Evolutionary conservation across 2,797 vertebrate species (phyloP), one percentile per base, ranked within the genome.

Genomic region (Clarias fuscus): DNA sequence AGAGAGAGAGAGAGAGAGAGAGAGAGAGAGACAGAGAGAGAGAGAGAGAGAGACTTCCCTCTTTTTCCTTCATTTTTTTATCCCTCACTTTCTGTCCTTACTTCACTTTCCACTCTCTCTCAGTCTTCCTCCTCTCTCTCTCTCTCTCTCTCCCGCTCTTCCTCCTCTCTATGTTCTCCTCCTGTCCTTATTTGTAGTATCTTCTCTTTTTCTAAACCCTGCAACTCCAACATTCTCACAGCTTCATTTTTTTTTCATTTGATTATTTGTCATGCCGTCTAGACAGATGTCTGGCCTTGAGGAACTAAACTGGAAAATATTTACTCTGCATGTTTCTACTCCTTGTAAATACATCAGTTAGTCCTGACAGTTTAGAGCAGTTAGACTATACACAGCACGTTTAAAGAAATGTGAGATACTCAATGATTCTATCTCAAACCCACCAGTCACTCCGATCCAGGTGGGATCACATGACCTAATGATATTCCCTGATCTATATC

Each of bases 261-360:
- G 56, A 80, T 81, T 86, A 72, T 72, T 86, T 65, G 43, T 77
- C 78, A 62, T 5, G 5, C 67, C 37, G 72, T 84, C 62, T 71
- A 78, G 67, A 85, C 86, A 81, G 88, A 85, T 85, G 80, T 88
- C 75, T 82, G 83, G 67, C 71, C 80, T 75, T 67, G 48, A 68
- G 75, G 75, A 53, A 85, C n/a, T 81, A 65, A 81, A 65, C 1
- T 48, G 37, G 24, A 81, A 81, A 81, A 65, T 65, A 81, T 81
- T 81, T 81, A 81, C 37, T 27, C 7, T n/a, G 77, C 11, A 3
- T 78, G 22, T 79, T 62, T 61, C 18, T 78, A 78, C 30, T 59
- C 27, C 4, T 78, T 61, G 33, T 58, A 58, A 59, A 18, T 18
- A 20, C 10, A 78, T 61, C 18, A 22, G 22, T 33, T 79, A 5